phyloP scores from a whole-genome alignment of 2,888 invertebrate species.

The Zaprionus obscuricornis region DNA sequence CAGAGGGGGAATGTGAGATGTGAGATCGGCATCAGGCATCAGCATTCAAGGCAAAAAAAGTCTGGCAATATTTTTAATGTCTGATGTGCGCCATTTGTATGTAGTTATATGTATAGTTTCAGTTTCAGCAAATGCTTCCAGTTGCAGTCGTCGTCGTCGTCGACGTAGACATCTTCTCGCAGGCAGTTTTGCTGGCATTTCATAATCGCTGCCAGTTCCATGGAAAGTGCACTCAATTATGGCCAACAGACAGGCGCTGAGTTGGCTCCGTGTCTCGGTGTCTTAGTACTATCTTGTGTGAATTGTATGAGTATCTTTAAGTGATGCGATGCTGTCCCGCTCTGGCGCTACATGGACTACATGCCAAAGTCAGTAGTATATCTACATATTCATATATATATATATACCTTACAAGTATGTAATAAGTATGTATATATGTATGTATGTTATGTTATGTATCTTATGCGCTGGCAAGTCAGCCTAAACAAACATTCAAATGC shows the following conservation, averaged over 20 bases:
- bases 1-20: no score
- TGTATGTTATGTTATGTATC: no score
- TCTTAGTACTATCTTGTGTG: not conserved
- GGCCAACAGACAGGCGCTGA: constrained; percentile 78
- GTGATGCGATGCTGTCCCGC: constrained; percentile 38
- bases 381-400: no score
- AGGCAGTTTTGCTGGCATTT: constrained; percentile 54
- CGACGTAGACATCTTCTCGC: not conserved
- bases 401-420: no score
- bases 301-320: constrained; percentile 35
- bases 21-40: no score
- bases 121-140: no score
- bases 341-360: no score
- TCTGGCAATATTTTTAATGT: constrained; percentile 25
- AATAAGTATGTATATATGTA: constrained; percentile 34
- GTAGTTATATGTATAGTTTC: not conserved
- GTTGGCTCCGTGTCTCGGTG: constrained; percentile 27
- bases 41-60: constrained; percentile 25
- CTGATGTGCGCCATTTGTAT: constrained; percentile 71
- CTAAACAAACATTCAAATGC: constrained; percentile 75
- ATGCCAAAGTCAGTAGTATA: no score
- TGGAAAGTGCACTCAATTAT: constrained; percentile 80
- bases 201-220: constrained; percentile 77
- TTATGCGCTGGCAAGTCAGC: constrained; percentile 49
- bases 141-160: not conserved